Base-by-base conservation (phyloP, 2,888 invertebrate species). In the Ctena decussata region DNA sequence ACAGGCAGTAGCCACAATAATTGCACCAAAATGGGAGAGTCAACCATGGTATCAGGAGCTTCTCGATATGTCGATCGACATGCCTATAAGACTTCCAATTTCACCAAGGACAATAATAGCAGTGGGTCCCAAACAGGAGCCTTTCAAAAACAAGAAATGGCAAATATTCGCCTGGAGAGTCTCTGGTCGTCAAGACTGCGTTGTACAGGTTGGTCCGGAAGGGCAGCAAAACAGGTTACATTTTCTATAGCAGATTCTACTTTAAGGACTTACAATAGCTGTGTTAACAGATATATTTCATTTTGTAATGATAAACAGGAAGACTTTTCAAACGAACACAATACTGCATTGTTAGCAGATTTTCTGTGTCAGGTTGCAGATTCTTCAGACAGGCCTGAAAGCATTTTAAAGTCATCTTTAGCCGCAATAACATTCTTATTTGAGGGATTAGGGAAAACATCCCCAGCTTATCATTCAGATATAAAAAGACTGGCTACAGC, bases 81-180 rank as follows among this genome's bases (percentile, higher is more conserved):
- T 49, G 49, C n/a, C 46, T n/a, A n/a, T n/a, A n/a, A n/a, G n/a
- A 5, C 35, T 74, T 2, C 74, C 74, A 21, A 15, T 74, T 1
- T 74, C 74, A 1, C n/a, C n/a, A 46, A 74, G 53, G n/a, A 74
- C 74, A 49, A n/a, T 74, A 21, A 5, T 74, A 21, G 18, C 24
- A 21, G 21, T 74, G 32, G 74, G 74, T 27, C 74, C 74, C 5
- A 21, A n/a, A 15, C 27, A n/a, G 21, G 72, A 72, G 24, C 72
- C 72, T 24, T 21, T 72, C 41, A 72, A 74, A 49, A 74, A 74
- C 74, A 74, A 27, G 30, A 18, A 11, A 5, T 49, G 74, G 74
- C 35, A n/a, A 21, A 32, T 74, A 12, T 72, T n/a, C 72, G 72
- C 72, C 30, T 72, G 72, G 72, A 41, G 72, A 46, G 8, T 72